Evolutionary conservation across 2,113 vertebrate genomes (phyloP).

Genomic region (Rhineura floridana): DNA sequence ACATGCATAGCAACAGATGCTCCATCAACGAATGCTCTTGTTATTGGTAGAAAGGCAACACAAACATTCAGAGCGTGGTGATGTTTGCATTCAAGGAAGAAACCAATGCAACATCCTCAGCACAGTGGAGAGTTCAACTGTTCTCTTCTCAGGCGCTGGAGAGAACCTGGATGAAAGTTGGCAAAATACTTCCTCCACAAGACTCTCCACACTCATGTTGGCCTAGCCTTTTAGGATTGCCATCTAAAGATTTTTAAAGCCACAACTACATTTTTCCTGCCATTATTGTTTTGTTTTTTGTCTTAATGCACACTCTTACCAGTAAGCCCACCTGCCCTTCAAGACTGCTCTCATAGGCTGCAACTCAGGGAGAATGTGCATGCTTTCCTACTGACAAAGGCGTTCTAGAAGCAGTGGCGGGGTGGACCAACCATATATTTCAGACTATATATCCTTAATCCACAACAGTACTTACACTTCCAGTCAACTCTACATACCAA

Average conservation of each 20-base stretch:
- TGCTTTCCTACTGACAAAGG: neutral
- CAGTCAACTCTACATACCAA: neutral
- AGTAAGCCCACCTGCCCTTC: neutral
- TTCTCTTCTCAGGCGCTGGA: neutral
- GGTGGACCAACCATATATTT: neutral
- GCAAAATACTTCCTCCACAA: neutral
- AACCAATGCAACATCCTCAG: neutral
- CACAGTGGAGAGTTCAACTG: neutral
- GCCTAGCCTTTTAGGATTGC: constrained; percentile 17
- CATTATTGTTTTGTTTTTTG: neutral
- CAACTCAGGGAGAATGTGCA: no score
- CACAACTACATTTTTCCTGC: neutral
- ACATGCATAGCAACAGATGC: neutral
- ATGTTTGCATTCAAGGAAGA: neutral
- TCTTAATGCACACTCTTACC: neutral
- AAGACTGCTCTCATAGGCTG: neutral
- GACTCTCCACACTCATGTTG: rapidly evolving
- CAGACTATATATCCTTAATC: neutral
- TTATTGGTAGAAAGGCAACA: neutral
- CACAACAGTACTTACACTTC: neutral
- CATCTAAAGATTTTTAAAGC: neutral
- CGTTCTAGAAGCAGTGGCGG: neutral
- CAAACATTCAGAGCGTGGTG: neutral
- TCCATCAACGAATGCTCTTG: neutral
- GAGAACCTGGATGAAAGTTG: neutral